Base-by-base conservation (phyloP, 2,888 invertebrate species). In the Ophonus ardosiacus region DNA sequence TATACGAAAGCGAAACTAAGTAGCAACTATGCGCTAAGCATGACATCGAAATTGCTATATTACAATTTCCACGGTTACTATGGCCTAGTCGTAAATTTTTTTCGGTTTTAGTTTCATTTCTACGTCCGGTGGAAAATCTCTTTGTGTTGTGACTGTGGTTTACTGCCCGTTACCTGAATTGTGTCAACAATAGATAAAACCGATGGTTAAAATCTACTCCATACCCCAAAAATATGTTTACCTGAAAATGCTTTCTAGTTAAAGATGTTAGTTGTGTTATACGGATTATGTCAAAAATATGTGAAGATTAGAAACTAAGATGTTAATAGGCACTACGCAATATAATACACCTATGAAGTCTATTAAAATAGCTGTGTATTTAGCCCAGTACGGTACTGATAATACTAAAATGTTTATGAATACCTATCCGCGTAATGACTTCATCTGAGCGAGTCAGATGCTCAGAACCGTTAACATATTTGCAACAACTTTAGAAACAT, bases 271-370 rank as follows among this genome's bases (percentile, higher is more conserved):
- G 71, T 24, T 74, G 43, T 74, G 71, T 74, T 74, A 74, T 40
- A 40, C 43, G 71, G 71, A 74, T 74, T 74, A 74, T 74, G 71
- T 74, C 71, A 74, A 43, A 74, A 74, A 74, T 74, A 74, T 74
- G 71, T 74, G 40, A 17, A 74, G 71, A 74, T 74, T 74, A 74
- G 43, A 43, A 43, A 74, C 71, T 74, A 43, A 74, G 68, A 68
- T 68, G 71, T 74, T 74, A 74, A 74, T 74, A 74, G 71, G 15
- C 17, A 43, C 71, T 43, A 43, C 10, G 71, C 71, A 74, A 74
- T 74, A 18, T 43, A 38, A 15, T 38, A 68, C 7, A 43, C 43
- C 71, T 6, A 18, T 74, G 71, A 43, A 74, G 43, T 74, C 18
- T 71, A 71, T 71, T 71, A 38, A 40, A 63, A 63, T 24, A 24